Base-by-base conservation (phyloP, 2,888 invertebrate genomes). In the Oegoconia quadripuncta region DNA sequence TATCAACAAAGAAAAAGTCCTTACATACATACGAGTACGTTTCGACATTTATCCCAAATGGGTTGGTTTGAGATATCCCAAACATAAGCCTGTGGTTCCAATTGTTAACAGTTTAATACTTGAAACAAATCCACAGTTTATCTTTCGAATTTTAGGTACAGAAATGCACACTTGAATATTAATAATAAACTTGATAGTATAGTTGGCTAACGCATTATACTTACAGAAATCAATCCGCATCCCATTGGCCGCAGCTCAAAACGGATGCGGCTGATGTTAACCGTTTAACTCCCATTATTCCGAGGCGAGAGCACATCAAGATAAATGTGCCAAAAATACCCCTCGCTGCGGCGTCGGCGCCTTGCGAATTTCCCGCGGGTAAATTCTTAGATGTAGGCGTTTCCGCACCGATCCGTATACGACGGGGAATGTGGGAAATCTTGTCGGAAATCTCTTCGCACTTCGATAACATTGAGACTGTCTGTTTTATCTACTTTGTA, bases 231-330 rank as follows among this genome's bases (percentile, higher is more conserved):
- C 66, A 74, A 76, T 74, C 69, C 67, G 46, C 42, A 30, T 51
- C 50, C 51, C 50, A 55, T 61, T 73, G 73, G 69, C 60, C 49
- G 40, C 38, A 51, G 54, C 49, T 64, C 67, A 65, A 64, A 68
- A 55, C 70, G 73, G 74, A 71, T 65, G 59, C 60, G 56, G 58
- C 54, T 50, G 63, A 64, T 69, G 64, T 62, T 67, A 68, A 71
- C 60, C 68, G 64, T 72, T 78, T 75, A 72, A 69, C 64, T 64
- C 59, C 55, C 52, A 68, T 72, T 73, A 73, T 60, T 64, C 59
- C 53, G 59, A 55, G 53, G 48, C 48, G 48, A 50, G 53, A 46
- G 40, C 40, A 49, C 58, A 62, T 61, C 55, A 55, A 65, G 59
- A 70, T 59, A 52, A 64, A 70, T 70, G 68, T 63, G 70, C 64